Percentiles rank a stretch among this genome's conserved stretches.
Conservation (phyloP, 1,140 invertebrate species). For the Sycobia sp. region DNA sequence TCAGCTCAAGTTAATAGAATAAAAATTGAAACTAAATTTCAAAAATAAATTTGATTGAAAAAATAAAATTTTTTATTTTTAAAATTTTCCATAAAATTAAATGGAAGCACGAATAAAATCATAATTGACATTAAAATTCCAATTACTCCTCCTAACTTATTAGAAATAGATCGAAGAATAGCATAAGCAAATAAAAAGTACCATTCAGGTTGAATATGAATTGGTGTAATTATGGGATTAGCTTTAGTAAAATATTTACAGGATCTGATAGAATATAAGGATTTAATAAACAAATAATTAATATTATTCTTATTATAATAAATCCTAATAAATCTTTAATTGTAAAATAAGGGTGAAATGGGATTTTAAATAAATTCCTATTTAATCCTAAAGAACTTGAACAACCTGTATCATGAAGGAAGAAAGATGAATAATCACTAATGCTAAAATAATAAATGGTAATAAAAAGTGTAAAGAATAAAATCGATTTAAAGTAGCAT, state of each 20-base stretch:
- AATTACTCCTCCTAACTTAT: slow-evolving; percentile 72
- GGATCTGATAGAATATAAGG: slow-evolving; percentile 66
- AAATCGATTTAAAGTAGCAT: slow-evolving; percentile 72
- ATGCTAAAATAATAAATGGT: slow-evolving; percentile 68
- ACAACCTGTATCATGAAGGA: slow-evolving; percentile 67
- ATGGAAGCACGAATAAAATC: slow-evolving; percentile 57
- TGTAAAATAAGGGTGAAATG: slow-evolving; percentile 61
- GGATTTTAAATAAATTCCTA: slow-evolving; percentile 68
- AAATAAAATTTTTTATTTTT: slow-evolving; percentile 46
- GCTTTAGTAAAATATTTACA: slow-evolving; percentile 70
- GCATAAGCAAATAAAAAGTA: too few relatives aligned
- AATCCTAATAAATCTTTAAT: slow-evolving; percentile 65
- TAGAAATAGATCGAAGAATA: too few relatives aligned
- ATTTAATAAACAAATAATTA: slow-evolving; percentile 51
- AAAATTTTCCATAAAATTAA: slow-evolving; percentile 56
- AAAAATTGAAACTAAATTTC: slow-evolving; percentile 62
- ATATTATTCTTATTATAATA: slow-evolving; percentile 60
- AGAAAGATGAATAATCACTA: slow-evolving; percentile 68
- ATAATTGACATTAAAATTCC: slow-evolving; percentile 68
- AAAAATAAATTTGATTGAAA: slow-evolving; percentile 68
- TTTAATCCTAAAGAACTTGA: slow-evolving; percentile 67
- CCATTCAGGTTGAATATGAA: slow-evolving; percentile 74
- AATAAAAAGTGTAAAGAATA: slow-evolving; percentile 74
- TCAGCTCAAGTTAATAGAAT: slow-evolving; percentile 72
- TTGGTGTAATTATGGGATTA: slow-evolving; percentile 65